These are phyloP conservation scores for Hybognathus amarus DNA, from an alignment of 2,797 vertebrate species.

Conservation along the genomic window DNA sequence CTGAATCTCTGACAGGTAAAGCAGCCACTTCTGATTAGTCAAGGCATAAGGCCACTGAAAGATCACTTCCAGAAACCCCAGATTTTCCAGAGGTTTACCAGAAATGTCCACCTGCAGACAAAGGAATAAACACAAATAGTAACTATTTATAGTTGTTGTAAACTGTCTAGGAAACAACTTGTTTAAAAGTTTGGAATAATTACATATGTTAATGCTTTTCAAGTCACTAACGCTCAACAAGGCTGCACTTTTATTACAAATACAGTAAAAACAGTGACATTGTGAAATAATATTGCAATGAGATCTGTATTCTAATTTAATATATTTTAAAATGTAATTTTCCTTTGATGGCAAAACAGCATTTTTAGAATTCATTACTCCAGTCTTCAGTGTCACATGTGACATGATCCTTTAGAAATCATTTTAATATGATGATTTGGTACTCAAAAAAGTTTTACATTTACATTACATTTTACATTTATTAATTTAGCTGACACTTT, in stretches of 20 bases:
- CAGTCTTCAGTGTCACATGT: too few relatives aligned
- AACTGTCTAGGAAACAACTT: not conserved
- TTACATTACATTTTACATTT: too few relatives aligned
- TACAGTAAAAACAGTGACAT: not conserved
- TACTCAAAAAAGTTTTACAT: not conserved
- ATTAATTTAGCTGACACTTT: too few relatives aligned
- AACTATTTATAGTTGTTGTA: not conserved
- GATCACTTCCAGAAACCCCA: conserved; percentile 81
- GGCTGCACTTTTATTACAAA: not conserved
- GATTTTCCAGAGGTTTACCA: conserved; percentile 75
- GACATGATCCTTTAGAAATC: too few relatives aligned
- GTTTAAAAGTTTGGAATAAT: not conserved
- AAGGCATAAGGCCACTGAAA: conserved; percentile 89
- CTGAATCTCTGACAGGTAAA: conserved; percentile 86
- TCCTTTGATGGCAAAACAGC: too few relatives aligned
- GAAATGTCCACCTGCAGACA: conserved; percentile 28
- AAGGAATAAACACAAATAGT: conserved; percentile 5
- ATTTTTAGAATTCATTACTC: too few relatives aligned
- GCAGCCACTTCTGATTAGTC: conserved; percentile 90
- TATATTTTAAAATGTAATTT: not conserved
- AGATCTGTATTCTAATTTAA: not conserved
- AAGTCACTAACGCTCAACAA: not conserved
- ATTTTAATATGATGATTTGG: too few relatives aligned
- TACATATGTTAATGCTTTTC: not conserved
- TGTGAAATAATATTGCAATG: not conserved